These are phyloP conservation scores for Drosophila tristis DNA, from an alignment of 1,140 invertebrate species.

Conservation along the genomic window DNA sequence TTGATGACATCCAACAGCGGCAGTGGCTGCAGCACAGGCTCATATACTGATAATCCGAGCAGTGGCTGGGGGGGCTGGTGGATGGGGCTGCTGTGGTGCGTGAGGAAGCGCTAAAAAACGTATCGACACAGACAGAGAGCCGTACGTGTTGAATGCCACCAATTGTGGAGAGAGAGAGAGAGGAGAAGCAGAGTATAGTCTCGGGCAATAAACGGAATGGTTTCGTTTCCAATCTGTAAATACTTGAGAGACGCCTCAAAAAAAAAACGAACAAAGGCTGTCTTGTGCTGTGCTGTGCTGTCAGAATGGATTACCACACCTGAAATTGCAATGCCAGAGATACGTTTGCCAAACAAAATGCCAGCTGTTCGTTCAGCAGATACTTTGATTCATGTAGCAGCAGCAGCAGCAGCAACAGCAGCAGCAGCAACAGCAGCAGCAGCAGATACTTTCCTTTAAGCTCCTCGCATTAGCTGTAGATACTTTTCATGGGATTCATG, in stretches of 20 bases:
- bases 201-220: conserved; percentile 36
- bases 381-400: no score
- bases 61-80: no score
- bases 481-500: no score
- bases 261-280: background rate
- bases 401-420: no score
- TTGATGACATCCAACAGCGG: conserved; percentile 40
- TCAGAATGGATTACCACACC: conserved; percentile 5
- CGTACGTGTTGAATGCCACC: conserved; percentile 8
- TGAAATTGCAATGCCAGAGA: conserved; percentile 36
- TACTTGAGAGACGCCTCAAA: conserved; percentile 15
- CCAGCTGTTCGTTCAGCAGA: no score
- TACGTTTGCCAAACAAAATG: no score
- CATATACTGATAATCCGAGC: no score
- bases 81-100: conserved; percentile 18
- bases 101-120: conserved; percentile 38
- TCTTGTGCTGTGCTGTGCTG: background rate
- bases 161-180: conserved; percentile 8
- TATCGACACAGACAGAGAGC: conserved; percentile 18
- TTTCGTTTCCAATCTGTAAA: conserved; percentile 33
- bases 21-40: background rate
- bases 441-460: no score
- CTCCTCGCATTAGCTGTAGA: no score
- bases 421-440: no score
- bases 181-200: background rate